A percentile compares a stretch with the other conserved stretches of the same genome.
Conservation (phyloP, 2,113 vertebrate genomes). For the Catharus bicknelli region DNA sequence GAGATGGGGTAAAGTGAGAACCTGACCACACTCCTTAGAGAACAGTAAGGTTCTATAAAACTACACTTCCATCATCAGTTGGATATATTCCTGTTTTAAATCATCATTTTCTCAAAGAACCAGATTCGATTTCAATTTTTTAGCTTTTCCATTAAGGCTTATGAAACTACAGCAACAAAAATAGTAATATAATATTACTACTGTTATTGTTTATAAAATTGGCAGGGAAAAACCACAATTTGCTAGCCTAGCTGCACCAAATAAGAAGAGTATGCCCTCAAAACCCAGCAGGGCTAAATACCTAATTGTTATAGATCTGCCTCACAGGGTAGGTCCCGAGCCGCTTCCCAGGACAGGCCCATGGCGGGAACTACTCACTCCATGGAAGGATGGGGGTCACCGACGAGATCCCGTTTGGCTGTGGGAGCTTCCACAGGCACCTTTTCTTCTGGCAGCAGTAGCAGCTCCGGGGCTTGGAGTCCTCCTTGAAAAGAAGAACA, state of each 20-base stretch:
- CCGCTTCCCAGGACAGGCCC: no score
- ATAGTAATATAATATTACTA: background rate
- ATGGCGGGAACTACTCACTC: background rate
- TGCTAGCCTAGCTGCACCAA: background rate
- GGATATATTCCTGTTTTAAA: background rate
- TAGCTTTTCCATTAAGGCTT: background rate
- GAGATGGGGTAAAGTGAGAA: background rate
- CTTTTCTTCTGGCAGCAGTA: background rate
- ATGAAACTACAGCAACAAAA: background rate
- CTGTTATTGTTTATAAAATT: background rate
- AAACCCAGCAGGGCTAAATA: background rate
- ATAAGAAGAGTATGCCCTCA: background rate
- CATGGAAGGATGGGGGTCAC: background rate
- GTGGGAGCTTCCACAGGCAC: fast-evolving
- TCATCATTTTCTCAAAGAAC: fast-evolving
- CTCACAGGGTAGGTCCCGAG: fast-evolving
- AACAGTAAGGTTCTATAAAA: background rate
- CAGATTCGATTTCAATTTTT: background rate
- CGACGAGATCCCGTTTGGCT: fast-evolving
- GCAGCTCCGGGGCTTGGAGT: background rate
- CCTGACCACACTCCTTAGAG: background rate
- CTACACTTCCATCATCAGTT: fast-evolving
- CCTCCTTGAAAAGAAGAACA: background rate
- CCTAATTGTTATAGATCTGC: background rate
- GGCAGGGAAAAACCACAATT: background rate